phyloP scores from a whole-genome alignment of 37 sponge, comb jelly and placozoan genomes.

The Bolinopsis microptera region DNA sequence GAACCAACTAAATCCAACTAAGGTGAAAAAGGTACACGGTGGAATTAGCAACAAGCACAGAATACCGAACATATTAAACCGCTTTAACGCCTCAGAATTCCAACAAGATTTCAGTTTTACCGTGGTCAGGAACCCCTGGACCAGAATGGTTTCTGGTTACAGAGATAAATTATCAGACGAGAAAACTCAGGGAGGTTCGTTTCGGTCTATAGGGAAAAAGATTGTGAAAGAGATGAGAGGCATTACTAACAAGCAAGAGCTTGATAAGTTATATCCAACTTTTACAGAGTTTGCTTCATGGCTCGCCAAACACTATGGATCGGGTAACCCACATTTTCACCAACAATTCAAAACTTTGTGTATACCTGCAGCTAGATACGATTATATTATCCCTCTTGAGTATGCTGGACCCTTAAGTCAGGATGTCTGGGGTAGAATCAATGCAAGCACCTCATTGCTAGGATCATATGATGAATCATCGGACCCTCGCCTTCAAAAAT shows the following conservation, averaged over 20 bases:
- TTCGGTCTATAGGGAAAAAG: not conserved
- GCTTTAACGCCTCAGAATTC: not conserved
- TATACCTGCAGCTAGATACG: constrained; percentile 6
- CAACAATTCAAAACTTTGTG: not conserved
- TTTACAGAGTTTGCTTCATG: constrained; percentile 11
- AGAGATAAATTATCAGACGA: not conserved
- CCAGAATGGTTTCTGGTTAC: constrained; percentile 30
- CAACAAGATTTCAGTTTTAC: not conserved
- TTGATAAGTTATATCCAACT: not conserved
- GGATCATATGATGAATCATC: not conserved
- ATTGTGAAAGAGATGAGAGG: not conserved
- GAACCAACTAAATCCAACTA: not conserved
- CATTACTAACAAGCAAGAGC: not conserved
- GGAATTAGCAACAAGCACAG: not conserved
- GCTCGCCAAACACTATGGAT: not conserved
- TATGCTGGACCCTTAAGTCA: constrained; percentile 9
- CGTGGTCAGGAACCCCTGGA: constrained; percentile 33
- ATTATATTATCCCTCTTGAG: not conserved
- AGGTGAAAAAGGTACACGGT: not conserved
- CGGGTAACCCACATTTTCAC: not conserved
- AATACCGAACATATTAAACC: not conserved
- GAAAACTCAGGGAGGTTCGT: not conserved
- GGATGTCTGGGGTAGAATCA: not conserved
- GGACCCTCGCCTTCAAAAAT: not conserved
- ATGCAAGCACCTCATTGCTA: not conserved